Evolutionary conservation across 2,113 vertebrate species (phyloP).

Genomic region (Leuciscus idus): DNA sequence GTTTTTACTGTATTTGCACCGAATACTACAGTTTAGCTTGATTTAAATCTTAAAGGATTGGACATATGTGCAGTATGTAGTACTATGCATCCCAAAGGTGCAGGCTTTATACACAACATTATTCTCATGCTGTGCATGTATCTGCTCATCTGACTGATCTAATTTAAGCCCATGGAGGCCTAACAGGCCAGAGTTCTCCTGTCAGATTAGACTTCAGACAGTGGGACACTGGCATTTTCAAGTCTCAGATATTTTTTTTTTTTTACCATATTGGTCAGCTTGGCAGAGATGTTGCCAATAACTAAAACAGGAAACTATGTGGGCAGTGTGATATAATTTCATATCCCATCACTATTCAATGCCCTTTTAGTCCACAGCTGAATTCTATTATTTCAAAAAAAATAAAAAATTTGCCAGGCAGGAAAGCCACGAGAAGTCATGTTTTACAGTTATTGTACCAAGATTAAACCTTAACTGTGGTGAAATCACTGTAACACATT

Average conservation of each 20-base stretch:
- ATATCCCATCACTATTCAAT: constrained; percentile 56
- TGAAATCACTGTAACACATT: background rate
- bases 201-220: constrained; percentile 17
- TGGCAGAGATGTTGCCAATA: constrained; percentile 18
- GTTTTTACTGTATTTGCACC: too few relatives aligned
- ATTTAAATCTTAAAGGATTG: background rate
- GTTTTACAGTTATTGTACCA: background rate
- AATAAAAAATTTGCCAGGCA: too few relatives aligned
- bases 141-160: constrained; percentile 41
- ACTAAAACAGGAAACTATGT: constrained; percentile 38
- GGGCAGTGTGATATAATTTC: constrained; percentile 31
- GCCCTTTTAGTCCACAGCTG: constrained; percentile 8
- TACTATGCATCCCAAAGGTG: background rate
- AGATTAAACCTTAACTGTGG: background rate
- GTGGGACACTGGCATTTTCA: constrained; percentile 12
- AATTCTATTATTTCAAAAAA: too few relatives aligned
- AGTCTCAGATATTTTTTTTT: constrained; percentile 12
- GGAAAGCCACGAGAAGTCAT: background rate
- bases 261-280: constrained; percentile 29
- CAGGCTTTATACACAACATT: background rate
- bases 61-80: background rate
- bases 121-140: constrained; percentile 29
- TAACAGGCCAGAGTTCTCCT: background rate
- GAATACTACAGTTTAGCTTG: background rate
- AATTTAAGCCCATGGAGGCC: constrained; percentile 20